These are phyloP conservation scores for Neomorphus geoffroyi DNA, from an alignment of 2,797 vertebrate genomes.

Conservation along the genomic window DNA sequence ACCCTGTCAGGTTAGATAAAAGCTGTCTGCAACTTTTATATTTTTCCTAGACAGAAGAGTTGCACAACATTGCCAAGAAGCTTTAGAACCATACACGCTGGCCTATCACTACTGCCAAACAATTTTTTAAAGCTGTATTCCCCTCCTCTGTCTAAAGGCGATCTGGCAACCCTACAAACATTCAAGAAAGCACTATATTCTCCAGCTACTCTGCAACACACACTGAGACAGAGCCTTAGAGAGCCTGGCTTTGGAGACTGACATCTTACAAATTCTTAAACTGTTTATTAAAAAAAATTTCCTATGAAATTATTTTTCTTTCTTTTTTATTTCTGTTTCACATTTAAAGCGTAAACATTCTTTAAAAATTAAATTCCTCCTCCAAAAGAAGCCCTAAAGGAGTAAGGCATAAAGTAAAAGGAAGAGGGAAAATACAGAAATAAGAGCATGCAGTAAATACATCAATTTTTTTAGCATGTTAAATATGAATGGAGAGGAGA, in stretches of 20 bases:
- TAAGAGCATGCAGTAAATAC: not conserved
- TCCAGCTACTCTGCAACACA: not conserved
- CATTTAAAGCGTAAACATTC: not conserved
- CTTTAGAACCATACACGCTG: not conserved
- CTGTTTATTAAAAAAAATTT: not conserved
- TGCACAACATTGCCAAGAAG: conserved; percentile 18
- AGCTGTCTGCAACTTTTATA: conserved; percentile 52
- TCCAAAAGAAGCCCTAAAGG: not conserved
- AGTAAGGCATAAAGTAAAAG: not conserved
- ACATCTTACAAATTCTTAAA: not conserved
- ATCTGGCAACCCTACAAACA: conserved; percentile 17
- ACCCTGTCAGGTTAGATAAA: conserved; percentile 45
- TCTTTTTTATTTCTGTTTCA: not conserved
- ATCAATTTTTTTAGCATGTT: not conserved
- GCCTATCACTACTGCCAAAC: conserved; percentile 11
- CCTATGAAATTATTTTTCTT: not conserved
- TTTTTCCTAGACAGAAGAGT: conserved; percentile 50
- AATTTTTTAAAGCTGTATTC: not conserved
- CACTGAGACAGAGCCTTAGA: not conserved
- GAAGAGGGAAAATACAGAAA: not conserved
- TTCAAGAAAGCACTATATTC: not conserved
- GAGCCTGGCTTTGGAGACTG: not conserved
- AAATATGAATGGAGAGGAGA: conserved; percentile 9
- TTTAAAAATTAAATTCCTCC: not conserved
- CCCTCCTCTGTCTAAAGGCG: not conserved